Evolutionary conservation across 2,888 invertebrate species (phyloP).

Genomic region (Drosophila nigritarsus): DNA sequence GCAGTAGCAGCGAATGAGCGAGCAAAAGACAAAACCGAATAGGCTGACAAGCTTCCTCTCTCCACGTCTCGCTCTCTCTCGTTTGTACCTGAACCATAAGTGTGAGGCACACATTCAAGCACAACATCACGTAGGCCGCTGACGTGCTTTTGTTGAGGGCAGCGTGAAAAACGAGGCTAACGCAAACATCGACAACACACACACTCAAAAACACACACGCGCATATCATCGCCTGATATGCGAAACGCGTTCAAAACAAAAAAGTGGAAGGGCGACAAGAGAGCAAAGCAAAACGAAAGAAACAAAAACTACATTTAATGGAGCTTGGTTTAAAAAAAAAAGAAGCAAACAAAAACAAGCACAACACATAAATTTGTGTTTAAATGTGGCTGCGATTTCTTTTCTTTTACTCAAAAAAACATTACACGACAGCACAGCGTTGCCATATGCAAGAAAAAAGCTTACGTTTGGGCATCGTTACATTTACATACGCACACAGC

Average conservation of each 20-base stretch:
- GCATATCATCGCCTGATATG: constrained; percentile 70
- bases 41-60: constrained; percentile 32
- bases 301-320: constrained; percentile 46
- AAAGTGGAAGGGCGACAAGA: constrained; percentile 62
- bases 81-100: constrained; percentile 30
- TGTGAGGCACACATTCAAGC: constrained; percentile 44
- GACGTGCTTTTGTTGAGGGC: constrained; percentile 58
- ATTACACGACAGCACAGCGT: constrained; percentile 40
- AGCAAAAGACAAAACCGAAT: constrained; percentile 40
- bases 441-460: constrained; percentile 62
- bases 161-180: constrained; percentile 63
- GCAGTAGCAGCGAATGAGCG: constrained; percentile 39
- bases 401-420: constrained; percentile 18
- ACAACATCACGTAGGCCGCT: constrained; percentile 76
- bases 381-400: constrained; percentile 38
- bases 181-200: constrained; percentile 41
- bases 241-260: constrained; percentile 67
- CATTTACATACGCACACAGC: constrained; percentile 29
- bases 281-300: constrained; percentile 39
- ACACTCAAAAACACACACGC: constrained; percentile 14
- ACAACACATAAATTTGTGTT: constrained; percentile 29
- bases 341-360: constrained; percentile 17
- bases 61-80: constrained; percentile 7
- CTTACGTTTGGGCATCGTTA: constrained; percentile 36
- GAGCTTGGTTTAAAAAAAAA: constrained; percentile 35